Evolutionary conservation across 2,888 invertebrate species (phyloP).

Genomic region (Ceramica pisi): DNA sequence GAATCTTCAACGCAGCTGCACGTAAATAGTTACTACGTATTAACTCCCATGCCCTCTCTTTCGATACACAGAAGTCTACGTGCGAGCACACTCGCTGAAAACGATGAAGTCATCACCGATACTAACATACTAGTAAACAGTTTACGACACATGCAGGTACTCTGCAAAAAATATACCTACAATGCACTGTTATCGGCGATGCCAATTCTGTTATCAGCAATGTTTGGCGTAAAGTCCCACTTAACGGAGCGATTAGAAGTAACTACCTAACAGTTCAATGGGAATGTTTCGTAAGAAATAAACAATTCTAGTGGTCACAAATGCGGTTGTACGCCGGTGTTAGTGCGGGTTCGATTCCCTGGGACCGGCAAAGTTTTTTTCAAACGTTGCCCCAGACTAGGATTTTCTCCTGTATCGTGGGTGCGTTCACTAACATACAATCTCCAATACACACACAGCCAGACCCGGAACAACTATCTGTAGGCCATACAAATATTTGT

Average conservation of each 20-base stretch:
- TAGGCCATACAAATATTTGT: too few relatives aligned
- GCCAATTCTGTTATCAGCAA: constrained; percentile 7
- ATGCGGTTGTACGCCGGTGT: background rate
- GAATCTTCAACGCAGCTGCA: too few relatives aligned
- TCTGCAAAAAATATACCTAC: constrained; percentile 15
- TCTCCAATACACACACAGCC: too few relatives aligned
- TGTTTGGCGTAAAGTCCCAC: background rate
- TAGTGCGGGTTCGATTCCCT: too few relatives aligned
- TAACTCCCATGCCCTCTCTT: background rate
- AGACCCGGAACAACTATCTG: too few relatives aligned
- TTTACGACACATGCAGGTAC: background rate
- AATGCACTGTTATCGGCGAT: constrained; percentile 20
- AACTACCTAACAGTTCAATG: background rate
- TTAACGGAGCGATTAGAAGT: constrained; percentile 4
- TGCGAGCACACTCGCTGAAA: background rate
- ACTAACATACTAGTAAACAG: constrained; percentile 2
- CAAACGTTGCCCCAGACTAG: too few relatives aligned
- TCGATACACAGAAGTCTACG: background rate
- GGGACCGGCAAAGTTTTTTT: background rate
- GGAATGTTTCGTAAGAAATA: background rate
- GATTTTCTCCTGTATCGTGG: too few relatives aligned
- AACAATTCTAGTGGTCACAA: background rate
- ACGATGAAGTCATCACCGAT: background rate
- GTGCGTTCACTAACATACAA: too few relatives aligned
- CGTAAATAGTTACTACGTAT: too few relatives aligned